Conservation (phyloP, 2,113 vertebrate species). For the Glaucomys volans region DNA sequence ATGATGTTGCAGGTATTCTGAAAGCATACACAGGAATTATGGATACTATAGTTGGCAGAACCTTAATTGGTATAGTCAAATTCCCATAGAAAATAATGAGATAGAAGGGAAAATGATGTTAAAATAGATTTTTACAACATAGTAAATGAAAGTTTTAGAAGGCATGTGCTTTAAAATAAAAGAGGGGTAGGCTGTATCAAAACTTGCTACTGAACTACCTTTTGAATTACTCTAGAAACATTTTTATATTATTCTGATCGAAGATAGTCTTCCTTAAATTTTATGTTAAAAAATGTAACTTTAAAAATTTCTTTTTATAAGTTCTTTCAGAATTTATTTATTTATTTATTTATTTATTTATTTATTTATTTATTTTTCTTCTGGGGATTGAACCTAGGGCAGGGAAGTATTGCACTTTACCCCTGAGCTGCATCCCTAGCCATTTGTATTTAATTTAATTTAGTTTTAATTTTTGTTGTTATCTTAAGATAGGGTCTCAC, state of each 20-base stretch:
- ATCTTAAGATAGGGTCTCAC: no score
- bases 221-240: not conserved
- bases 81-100: constrained; percentile 2
- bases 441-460: no score
- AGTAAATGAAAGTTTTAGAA: constrained; percentile 13
- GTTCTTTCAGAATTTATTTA: not conserved
- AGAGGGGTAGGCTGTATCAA: not conserved
- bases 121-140: not conserved
- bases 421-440: no score
- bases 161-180: constrained; percentile 47
- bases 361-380: not conserved
- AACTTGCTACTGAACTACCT: constrained; percentile 20
- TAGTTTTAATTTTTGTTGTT: not conserved
- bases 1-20: not conserved
- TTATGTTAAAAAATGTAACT: constrained; percentile 34
- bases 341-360: not conserved
- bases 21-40: constrained; percentile 4
- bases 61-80: constrained; percentile 12
- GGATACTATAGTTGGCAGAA: not conserved
- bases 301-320: constrained; percentile 16
- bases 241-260: not conserved
- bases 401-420: no score
- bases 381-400: no score
- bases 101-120: constrained; percentile 29
- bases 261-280: not conserved